phyloP scores from a whole-genome alignment of 2,888 invertebrate species.

The Netelia virgata region DNA sequence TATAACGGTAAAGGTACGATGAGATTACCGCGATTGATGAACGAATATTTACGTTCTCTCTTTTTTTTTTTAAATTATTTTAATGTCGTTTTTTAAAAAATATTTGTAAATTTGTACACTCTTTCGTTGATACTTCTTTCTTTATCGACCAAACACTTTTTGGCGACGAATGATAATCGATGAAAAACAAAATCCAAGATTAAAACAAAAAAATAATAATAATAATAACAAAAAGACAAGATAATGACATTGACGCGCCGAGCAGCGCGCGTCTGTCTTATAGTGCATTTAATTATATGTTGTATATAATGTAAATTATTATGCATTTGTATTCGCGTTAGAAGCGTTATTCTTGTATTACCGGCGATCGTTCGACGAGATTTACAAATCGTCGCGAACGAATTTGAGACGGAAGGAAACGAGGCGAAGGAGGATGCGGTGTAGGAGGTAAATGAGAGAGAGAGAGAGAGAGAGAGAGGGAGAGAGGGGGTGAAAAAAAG shows the following conservation, averaged over 20 bases:
- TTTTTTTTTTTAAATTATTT: constrained; percentile 19
- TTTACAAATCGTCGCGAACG: constrained; percentile 43
- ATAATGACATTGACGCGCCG: constrained; percentile 42
- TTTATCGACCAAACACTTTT: constrained; percentile 56
- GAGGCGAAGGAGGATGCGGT: constrained; percentile 17
- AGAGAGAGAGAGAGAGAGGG: constrained; percentile 21
- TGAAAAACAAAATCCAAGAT: constrained; percentile 36
- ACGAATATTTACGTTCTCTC: constrained; percentile 38
- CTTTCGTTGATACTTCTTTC: constrained; percentile 11
- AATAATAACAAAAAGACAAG: constrained; percentile 39
- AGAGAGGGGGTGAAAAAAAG: not conserved
- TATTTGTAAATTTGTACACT: constrained; percentile 4
- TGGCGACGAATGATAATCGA: constrained; percentile 69
- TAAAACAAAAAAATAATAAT: constrained; percentile 1
- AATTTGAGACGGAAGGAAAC: constrained; percentile 53
- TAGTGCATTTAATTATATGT: constrained; percentile 81
- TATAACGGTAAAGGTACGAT: constrained; percentile 10
- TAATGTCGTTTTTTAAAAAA: constrained; percentile 5
- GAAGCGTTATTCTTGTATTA: constrained; percentile 72
- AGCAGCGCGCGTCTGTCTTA: constrained; percentile 62
- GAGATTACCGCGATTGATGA: constrained; percentile 18
- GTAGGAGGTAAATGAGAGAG: constrained; percentile 36
- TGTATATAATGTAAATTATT: constrained; percentile 84
- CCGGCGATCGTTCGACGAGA: constrained; percentile 30
- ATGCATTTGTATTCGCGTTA: constrained; percentile 81